Conservation (phyloP, 2,888 invertebrate genomes). For the Bruchidius siliquastri region DNA sequence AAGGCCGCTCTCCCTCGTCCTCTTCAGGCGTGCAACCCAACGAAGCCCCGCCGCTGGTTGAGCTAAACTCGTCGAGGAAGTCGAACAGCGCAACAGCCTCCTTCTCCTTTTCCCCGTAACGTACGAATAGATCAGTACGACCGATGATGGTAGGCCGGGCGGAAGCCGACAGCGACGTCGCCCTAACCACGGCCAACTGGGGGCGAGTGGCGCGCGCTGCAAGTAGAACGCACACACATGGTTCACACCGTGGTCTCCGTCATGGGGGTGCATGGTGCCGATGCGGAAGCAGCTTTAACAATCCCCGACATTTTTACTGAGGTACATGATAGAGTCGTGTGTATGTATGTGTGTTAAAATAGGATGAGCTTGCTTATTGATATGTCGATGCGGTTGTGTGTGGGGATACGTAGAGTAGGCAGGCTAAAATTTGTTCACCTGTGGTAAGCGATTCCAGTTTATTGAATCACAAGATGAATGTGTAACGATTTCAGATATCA, state of each 20-base stretch:
- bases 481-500: no score
- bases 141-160: constrained; percentile 68
- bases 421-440: no score
- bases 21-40: constrained; percentile 33
- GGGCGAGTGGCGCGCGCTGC: constrained; percentile 60
- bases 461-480: no score
- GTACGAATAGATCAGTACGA: constrained; percentile 70
- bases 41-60: constrained; percentile 34
- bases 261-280: constrained; percentile 48
- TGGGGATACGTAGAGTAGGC: neutral
- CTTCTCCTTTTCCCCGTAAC: constrained; percentile 71
- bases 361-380: constrained; percentile 21
- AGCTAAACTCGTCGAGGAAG: constrained; percentile 65
- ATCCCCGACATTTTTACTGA: constrained; percentile 44
- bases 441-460: no score
- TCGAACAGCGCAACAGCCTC: constrained; percentile 77
- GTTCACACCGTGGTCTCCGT: constrained; percentile 39
- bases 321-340: constrained; percentile 20
- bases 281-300: constrained; percentile 42
- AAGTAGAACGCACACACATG: constrained; percentile 29
- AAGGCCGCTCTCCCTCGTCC: constrained; percentile 8
- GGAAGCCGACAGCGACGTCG: constrained; percentile 42
- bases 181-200: constrained; percentile 53
- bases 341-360: neutral
- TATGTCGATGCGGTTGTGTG: neutral